Base-by-base conservation (phyloP, 2,113 vertebrate species). In the Sander vitreus region DNA sequence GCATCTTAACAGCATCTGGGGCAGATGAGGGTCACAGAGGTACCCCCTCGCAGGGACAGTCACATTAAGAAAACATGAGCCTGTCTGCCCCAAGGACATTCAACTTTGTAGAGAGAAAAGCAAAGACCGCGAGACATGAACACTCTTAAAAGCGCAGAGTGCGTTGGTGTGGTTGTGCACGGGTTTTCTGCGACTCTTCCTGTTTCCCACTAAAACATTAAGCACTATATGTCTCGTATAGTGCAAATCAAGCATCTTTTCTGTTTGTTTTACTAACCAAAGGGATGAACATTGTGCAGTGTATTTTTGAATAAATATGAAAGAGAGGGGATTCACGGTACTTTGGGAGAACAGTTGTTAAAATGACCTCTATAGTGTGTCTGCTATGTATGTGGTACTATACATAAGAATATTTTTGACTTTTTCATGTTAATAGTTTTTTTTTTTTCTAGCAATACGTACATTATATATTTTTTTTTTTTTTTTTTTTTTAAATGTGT, bases 391-490 rank as follows among this genome's bases (percentile, higher is more conserved):
- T 84, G 85, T 68, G 3, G 51, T 19, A 85, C 84, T 91, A 88
- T 91, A 94, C 92, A 93, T 90, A 72, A 88, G 83, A 84, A 80
- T 92, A 87, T 86, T 89, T 91, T 88, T 82, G 57, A 91, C 74
- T 78, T 91, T 89, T 92, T 85, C 80, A 73, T 90, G 83, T 92
- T 90, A 89, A 86, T 88, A 86, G 48, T 89, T 73, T 86, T 84
- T 86, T 84, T 86, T 91, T 88, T 89, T 92, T 85, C 80, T 89
- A 92, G 91, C 91, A 91, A 92, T 91, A 93, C 91, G 91, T 93
- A 88, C 73, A 90, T 62, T 83, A 83, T 89, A 92, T 90, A 88
- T 90, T 3, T 91, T 72, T 72, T 77, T 84, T 43, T 76, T 54
- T 72, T n/a, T 63, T 85, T 51, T 85, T 70, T 69, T 30, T 67